These are phyloP conservation scores for Esox lucius DNA, from an alignment of 2,797 vertebrate species.

Conservation along the genomic window DNA sequence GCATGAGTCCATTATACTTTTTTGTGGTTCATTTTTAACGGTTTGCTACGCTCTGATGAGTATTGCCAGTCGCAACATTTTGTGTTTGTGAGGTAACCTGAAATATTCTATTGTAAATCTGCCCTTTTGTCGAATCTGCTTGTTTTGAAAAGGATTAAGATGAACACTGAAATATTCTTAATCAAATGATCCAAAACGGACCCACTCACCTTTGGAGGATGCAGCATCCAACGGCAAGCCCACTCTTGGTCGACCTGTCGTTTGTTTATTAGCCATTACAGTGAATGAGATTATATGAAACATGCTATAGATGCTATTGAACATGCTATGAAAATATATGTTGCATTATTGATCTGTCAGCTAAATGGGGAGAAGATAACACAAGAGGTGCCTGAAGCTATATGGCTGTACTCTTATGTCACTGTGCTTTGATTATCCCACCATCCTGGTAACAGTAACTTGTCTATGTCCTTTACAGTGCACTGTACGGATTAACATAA, in stretches of 20 bases:
- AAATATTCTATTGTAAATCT: background rate
- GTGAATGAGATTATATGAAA: too few species aligned
- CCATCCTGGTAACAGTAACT: slow-evolving; percentile 12
- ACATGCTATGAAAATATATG: too few species aligned
- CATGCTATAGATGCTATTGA: too few species aligned
- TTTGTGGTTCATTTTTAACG: slow-evolving; percentile 8
- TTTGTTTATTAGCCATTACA: too few species aligned
- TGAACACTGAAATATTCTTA: too few species aligned
- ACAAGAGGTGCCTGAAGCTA: background rate
- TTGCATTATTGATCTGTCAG: too few species aligned
- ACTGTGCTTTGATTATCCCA: slow-evolving; percentile 8
- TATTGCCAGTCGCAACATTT: slow-evolving; percentile 23
- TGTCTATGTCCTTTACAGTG: background rate
- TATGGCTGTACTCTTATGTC: slow-evolving; percentile 20
- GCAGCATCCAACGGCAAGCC: background rate
- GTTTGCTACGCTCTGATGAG: slow-evolving; percentile 17
- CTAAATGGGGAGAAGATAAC: too few species aligned
- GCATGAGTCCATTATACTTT: background rate
- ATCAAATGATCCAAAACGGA: too few species aligned
- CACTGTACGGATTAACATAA: background rate
- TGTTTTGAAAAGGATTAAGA: slow-evolving; percentile 6
- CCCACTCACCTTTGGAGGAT: too few species aligned
- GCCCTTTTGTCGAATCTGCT: background rate
- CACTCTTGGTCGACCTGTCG: too few species aligned
- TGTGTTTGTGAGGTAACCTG: slow-evolving; percentile 6